Evolutionary conservation across 92 coral and sea anemone genomes (phyloP).

Genomic region (Parazoanthus darwini): DNA sequence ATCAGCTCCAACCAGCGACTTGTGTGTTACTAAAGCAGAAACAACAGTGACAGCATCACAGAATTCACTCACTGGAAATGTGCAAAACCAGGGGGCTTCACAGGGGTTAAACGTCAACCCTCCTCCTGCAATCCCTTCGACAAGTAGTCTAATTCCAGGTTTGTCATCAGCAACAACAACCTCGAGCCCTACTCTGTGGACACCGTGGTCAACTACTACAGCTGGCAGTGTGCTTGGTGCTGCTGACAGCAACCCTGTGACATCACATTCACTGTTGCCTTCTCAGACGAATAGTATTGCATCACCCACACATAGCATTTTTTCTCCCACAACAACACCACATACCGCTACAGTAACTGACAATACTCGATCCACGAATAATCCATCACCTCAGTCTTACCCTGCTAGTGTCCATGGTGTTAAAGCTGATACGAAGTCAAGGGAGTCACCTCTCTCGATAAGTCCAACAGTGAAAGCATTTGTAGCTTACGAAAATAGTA

Average conservation of each 20-base stretch:
- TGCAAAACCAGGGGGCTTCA: background rate
- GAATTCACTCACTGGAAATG: background rate
- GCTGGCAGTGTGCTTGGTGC: background rate
- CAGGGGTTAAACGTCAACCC: slow-evolving; percentile 23
- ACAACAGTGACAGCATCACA: background rate
- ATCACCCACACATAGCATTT: background rate
- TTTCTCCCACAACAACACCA: background rate
- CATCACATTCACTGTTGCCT: background rate
- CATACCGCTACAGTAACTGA: background rate
- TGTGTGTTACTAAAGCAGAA: background rate
- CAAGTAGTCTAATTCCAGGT: slow-evolving; percentile 1
- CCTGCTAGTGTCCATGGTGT: slow-evolving; percentile 18
- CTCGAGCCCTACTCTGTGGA: slow-evolving; percentile 28
- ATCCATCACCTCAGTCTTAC: background rate
- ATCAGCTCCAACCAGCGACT: background rate
- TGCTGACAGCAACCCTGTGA: background rate
- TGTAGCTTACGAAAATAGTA: slow-evolving; percentile 9
- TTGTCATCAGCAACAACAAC: slow-evolving; percentile 14
- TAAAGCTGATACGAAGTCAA: background rate
- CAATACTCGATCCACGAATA: background rate
- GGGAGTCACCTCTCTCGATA: background rate
- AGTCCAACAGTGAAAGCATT: background rate
- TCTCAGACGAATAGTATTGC: background rate
- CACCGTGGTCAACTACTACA: slow-evolving; percentile 42
- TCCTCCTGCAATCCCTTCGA: slow-evolving; percentile 14